Conservation (phyloP, 2,888 invertebrate genomes). For the Lasioglossum villosulum region DNA sequence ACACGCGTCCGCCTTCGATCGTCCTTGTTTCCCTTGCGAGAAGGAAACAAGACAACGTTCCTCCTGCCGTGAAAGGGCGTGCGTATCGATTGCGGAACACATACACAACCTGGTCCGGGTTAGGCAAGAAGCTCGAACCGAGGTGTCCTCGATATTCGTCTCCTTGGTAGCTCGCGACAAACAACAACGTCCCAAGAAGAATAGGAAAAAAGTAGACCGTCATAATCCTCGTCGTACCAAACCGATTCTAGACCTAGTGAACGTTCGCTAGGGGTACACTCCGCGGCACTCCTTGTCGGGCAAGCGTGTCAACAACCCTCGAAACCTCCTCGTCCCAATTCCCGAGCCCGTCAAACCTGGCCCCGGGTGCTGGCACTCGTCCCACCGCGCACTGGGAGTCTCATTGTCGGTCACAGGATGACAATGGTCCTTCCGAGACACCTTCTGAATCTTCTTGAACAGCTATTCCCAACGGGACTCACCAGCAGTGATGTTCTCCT, state of each 20-base stretch:
- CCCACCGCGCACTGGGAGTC: not conserved
- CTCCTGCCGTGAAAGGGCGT: conserved; percentile 6
- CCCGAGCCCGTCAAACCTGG: conserved; percentile 1
- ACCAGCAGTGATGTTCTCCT: conserved; percentile 84
- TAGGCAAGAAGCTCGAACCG: not conserved
- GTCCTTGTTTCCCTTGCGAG: conserved; percentile 50
- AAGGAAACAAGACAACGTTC: conserved; percentile 49
- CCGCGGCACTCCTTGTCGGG: not conserved
- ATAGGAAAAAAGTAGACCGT: not conserved
- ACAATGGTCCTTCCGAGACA: not conserved
- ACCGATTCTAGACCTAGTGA: not conserved
- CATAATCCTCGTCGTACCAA: not conserved
- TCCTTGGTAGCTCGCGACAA: not conserved
- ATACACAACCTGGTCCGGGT: not conserved
- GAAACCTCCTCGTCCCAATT: conserved; percentile 4
- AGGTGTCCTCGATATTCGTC: not conserved
- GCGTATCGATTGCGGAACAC: conserved; percentile 40
- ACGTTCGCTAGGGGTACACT: not conserved
- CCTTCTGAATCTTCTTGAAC: not conserved
- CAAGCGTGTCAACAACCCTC: conserved; percentile 3
- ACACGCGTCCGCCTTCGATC: conserved; percentile 49
- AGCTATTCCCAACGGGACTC: conserved; percentile 32
- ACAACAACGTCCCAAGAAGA: not conserved
- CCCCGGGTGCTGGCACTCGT: not conserved
- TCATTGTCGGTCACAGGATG: too few species aligned